Conservation (phyloP, 2,797 vertebrate genomes). For the Naso thynnoides region DNA sequence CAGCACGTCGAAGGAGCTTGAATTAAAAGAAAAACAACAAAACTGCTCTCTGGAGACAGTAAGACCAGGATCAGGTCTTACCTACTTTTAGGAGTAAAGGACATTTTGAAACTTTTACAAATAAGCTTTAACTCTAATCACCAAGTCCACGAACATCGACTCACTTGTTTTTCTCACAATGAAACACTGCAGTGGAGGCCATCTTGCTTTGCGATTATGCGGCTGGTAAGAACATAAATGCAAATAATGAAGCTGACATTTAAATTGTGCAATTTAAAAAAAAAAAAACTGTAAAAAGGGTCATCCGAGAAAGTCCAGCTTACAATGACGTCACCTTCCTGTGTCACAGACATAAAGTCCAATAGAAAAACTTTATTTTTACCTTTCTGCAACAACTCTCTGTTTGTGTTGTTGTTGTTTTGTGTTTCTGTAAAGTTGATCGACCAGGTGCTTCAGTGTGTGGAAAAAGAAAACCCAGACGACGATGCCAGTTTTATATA, state of each 20-base stretch:
- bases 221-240: background rate
- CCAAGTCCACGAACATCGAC: background rate
- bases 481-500: background rate
- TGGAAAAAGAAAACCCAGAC: background rate
- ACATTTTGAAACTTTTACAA: too few species aligned
- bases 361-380: background rate
- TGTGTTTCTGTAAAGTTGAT: background rate
- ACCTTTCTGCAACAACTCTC: background rate
- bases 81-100: too few species aligned
- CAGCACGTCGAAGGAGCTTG: too few species aligned
- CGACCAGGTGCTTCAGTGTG: background rate
- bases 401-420: too few species aligned
- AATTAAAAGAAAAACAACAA: background rate
- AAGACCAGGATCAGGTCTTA: too few species aligned
- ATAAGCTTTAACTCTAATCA: background rate
- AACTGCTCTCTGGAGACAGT: background rate
- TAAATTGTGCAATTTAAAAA: background rate
- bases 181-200: background rate
- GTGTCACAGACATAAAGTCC: background rate
- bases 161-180: too few species aligned
- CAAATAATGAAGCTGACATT: background rate
- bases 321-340: background rate
- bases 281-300: background rate
- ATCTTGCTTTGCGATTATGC: background rate
- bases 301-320: conserved; percentile 11